phyloP scores from a whole-genome alignment of 2,797 vertebrate species.

The Pseudochirops cupreus region DNA sequence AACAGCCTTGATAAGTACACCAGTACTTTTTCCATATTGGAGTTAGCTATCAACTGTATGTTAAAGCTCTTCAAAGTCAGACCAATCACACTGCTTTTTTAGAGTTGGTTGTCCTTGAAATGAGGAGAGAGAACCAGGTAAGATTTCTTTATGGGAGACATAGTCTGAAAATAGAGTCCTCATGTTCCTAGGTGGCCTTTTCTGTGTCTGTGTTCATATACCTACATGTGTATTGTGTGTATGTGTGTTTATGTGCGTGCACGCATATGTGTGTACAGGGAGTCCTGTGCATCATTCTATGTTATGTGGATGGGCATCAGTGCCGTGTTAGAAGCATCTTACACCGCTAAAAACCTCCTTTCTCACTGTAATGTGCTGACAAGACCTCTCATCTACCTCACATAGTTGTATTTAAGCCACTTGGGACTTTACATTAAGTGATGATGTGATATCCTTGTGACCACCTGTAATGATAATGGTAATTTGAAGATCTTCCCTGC shows the following conservation, averaged over 20 bases:
- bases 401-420: background rate
- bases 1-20: background rate
- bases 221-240: no score
- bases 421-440: background rate
- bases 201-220: background rate
- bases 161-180: background rate
- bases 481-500: no score
- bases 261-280: no score
- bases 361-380: background rate
- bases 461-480: no score
- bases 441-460: background rate
- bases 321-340: background rate
- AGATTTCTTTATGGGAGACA: background rate
- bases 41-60: background rate
- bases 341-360: background rate
- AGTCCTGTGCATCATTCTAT: background rate
- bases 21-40: background rate
- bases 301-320: background rate
- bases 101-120: background rate
- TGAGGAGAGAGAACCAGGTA: background rate
- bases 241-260: no score
- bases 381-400: background rate
- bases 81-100: background rate
- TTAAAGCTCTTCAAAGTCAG: background rate
- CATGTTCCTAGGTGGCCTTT: background rate